A percentile compares a stretch with the other conserved stretches of the same genome.
These are phyloP conservation scores for Hormaphis cornu DNA, from an alignment of 1,140 invertebrate genomes.

Conservation along the genomic window DNA sequence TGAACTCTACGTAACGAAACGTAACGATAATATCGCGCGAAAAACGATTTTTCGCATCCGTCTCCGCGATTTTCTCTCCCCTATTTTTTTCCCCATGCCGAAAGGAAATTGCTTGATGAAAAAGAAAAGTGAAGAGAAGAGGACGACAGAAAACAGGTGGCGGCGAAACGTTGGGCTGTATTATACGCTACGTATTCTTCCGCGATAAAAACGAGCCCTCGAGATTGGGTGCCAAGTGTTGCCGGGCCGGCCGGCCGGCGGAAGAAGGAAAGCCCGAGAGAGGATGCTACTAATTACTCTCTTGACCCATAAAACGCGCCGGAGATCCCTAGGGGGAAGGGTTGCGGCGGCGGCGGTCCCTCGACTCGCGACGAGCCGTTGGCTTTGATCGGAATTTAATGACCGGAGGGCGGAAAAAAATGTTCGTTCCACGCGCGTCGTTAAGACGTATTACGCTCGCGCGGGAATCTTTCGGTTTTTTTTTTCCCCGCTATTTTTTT, in stretches of 20 bases:
- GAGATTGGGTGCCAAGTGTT: conserved; percentile 32
- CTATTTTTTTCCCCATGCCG: conserved; percentile 25
- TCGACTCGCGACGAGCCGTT: no score
- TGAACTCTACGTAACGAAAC: conserved; percentile 11
- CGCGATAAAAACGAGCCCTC: conserved; percentile 23
- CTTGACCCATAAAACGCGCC: conserved; percentile 31
- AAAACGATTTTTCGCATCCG: conserved; percentile 29
- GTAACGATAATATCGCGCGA: neutral
- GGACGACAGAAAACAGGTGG: conserved; percentile 28
- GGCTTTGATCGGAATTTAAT: conserved; percentile 31
- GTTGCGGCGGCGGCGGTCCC: conserved; percentile 7
- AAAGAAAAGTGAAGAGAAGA: neutral
- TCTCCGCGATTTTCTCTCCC: conserved; percentile 25
- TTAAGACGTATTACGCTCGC: conserved; percentile 15
- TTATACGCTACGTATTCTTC: neutral
- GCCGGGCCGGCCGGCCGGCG: neutral
- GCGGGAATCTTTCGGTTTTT: neutral
- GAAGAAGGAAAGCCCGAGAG: conserved; percentile 1
- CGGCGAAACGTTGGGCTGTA: conserved; percentile 29
- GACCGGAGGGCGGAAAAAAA: conserved; percentile 21
- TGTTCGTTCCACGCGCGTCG: neutral
- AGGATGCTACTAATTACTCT: conserved; percentile 32
- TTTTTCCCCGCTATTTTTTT: no score
- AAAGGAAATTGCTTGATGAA: conserved; percentile 31
- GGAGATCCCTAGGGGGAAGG: conserved; percentile 8